A percentile compares a stretch with the other conserved stretches of the same genome.
Conservation (phyloP, 2,888 invertebrate species). For the Plebejus argus region DNA sequence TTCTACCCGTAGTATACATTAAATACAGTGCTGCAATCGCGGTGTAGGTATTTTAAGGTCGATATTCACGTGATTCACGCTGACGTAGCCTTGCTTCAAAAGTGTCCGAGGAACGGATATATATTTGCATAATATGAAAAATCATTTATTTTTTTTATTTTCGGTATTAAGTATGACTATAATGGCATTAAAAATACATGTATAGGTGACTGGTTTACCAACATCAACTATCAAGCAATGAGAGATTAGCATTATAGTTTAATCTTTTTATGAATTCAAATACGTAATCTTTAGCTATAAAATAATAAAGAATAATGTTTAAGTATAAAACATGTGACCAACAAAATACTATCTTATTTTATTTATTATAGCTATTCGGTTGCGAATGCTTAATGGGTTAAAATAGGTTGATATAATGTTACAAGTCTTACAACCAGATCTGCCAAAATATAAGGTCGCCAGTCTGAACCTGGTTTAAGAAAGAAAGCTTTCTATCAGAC, state of each 20-base stretch:
- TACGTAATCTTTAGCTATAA: background rate
- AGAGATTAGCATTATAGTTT: background rate
- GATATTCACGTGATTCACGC: conserved; percentile 56
- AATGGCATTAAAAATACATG: background rate
- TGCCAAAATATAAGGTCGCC: background rate
- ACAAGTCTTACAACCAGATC: background rate
- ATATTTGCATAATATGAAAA: background rate
- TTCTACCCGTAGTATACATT: conserved; percentile 20
- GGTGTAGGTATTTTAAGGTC: conserved; percentile 53
- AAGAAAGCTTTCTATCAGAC: background rate
- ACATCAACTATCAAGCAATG: background rate
- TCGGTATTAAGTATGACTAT: background rate
- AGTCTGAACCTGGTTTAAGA: background rate
- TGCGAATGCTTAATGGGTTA: background rate
- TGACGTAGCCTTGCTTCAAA: conserved; percentile 55
- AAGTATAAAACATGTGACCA: background rate
- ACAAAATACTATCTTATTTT: background rate
- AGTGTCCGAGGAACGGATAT: conserved; percentile 33
- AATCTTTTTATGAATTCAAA: background rate
- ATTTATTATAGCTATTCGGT: background rate
- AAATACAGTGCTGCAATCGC: conserved; percentile 33
- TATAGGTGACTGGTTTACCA: background rate
- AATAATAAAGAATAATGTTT: background rate
- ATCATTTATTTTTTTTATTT: background rate
- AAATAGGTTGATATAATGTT: background rate